Base-by-base conservation (phyloP, 2,113 vertebrate species). In the Ameiurus melas region DNA sequence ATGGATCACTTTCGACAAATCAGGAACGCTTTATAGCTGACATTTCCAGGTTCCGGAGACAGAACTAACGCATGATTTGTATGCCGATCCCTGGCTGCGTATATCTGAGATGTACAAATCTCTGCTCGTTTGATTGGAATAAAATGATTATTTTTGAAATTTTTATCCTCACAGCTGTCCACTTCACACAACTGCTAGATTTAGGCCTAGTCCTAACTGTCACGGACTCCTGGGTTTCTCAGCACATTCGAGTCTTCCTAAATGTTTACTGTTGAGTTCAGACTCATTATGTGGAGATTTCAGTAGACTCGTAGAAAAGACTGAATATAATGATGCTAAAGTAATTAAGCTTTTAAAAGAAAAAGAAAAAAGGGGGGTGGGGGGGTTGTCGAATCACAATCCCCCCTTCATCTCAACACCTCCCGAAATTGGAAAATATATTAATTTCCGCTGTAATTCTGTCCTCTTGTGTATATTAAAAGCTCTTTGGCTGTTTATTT, bases 391-490 rank as follows among this genome's bases (percentile, higher is more conserved):
- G 64, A 83, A 30, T 14, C 55, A n/a, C 58, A 53, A 80, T 73
- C 62, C 25, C 27, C 1, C 20, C 53, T 64, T n/a, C 36, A 73
- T 60, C 86, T 47, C 5, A 66, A 71, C 30, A 82, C 62, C 70
- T 60, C 71, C 47, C 39, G 10, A 80, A 88, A 87, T 47, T 80
- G 81, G 78, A 83, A 83, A 86, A 39, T 64, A 55, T 73, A 86
- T 90, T 86, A 79, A 83, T 90, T 89, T 83, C 87, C 47, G 14
- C 39, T 33, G 75, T 86, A 75, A 86, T 86, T 90, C 80, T 73
- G 53, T 81, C 81, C 88, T 85, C 73, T 66, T 55, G 90, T 80
- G 82, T 85, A 87, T 89, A 92, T 88, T 92, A 90, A 89, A 92
- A 89, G 89, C 87, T 78, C 55, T 87, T 80, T 20, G 86, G 73